Evolutionary conservation across 2,797 vertebrate genomes (phyloP).

Genomic region (Sebastes kiyomatsui): DNA sequence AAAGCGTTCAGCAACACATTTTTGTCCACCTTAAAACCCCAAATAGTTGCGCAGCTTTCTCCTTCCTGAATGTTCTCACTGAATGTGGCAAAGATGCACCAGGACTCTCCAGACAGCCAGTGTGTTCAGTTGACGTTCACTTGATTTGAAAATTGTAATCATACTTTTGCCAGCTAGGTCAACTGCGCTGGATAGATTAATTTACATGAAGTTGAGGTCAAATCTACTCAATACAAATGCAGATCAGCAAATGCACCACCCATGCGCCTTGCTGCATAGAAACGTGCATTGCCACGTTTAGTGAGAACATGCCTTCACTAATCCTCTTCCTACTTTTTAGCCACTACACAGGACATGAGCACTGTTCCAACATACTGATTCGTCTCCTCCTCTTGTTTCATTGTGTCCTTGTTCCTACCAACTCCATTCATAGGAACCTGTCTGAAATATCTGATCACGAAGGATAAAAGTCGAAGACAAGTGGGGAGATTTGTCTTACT

Average conservation of each 20-base stretch:
- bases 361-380: background rate
- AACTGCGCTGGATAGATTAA: background rate
- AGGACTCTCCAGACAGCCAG: background rate
- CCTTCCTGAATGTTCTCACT: constrained; percentile 15
- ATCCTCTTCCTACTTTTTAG: background rate
- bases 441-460: background rate
- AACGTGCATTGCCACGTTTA: background rate
- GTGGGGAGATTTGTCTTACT: constrained; percentile 2
- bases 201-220: constrained; percentile 6
- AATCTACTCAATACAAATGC: background rate
- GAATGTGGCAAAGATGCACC: background rate
- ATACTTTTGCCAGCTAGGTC: background rate
- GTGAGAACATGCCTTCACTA: constrained; percentile 16
- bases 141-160: background rate
- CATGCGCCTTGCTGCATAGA: background rate
- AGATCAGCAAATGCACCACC: background rate
- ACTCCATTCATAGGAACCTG: background rate
- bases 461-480: constrained; percentile 2
- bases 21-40: background rate
- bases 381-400: background rate
- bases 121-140: background rate
- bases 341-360: background rate
- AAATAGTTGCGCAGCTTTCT: background rate
- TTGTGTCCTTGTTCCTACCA: constrained; percentile 13
- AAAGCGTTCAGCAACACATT: background rate